phyloP scores from a whole-genome alignment of 2,888 invertebrate genomes.

The Drosophila macrospina region DNA sequence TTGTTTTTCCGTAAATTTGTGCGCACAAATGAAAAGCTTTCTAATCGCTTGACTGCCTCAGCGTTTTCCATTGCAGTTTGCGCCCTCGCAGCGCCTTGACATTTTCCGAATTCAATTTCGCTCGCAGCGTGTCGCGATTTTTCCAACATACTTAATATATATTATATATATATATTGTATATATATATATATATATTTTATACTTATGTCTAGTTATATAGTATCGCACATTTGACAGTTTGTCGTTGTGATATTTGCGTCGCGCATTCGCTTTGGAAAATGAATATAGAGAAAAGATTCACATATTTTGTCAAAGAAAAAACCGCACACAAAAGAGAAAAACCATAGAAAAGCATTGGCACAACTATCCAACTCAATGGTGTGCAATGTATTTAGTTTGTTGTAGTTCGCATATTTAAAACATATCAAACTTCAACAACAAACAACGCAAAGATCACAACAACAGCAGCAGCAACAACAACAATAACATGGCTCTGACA shows the following conservation, averaged over 20 bases:
- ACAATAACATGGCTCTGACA: constrained; percentile 80
- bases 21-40: constrained; percentile 74
- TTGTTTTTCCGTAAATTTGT: constrained; percentile 74
- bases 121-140: constrained; percentile 54
- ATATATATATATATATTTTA: constrained; percentile 15
- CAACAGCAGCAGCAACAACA: constrained; percentile 1
- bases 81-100: constrained; percentile 75
- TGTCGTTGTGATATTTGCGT: constrained; percentile 69
- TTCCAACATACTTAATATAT: constrained; percentile 28
- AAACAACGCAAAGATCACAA: neutral
- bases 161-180: constrained; percentile 21
- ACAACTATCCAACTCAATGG: constrained; percentile 7
- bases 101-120: constrained; percentile 59
- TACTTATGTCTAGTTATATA: constrained; percentile 32
- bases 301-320: constrained; percentile 54
- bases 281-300: constrained; percentile 42
- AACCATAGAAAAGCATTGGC: constrained; percentile 25
- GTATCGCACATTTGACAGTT: constrained; percentile 67
- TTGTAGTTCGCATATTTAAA: constrained; percentile 30
- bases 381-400: constrained; percentile 25
- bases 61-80: constrained; percentile 68
- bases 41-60: constrained; percentile 71
- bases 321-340: constrained; percentile 21
- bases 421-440: constrained; percentile 15
- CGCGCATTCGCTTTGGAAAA: constrained; percentile 73